phyloP scores from a whole-genome alignment of 1,140 invertebrate species.

The Heliothis subflexa region DNA sequence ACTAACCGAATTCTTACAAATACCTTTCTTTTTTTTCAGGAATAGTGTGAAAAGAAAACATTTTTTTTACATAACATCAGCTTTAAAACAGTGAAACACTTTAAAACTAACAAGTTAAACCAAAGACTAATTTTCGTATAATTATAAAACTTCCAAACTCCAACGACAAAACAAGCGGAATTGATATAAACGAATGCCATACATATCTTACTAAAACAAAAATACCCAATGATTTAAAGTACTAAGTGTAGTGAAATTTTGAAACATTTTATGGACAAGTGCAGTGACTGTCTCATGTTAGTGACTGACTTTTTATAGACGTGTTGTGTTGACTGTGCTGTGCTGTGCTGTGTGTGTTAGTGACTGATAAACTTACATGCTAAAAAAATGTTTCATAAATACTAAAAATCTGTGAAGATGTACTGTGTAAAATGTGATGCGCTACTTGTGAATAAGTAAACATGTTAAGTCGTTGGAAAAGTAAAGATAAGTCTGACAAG shows the following conservation, averaged over 20 bases:
- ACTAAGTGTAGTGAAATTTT: slow-evolving; percentile 24
- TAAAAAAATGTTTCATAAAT: not conserved
- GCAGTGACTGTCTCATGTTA: not conserved
- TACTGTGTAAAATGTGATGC: slow-evolving; percentile 45
- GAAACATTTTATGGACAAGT: slow-evolving; percentile 44
- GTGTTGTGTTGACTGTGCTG: not conserved
- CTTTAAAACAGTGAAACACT: slow-evolving; percentile 30
- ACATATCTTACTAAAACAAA: slow-evolving; percentile 54
- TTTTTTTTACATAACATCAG: not conserved
- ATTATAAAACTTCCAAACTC: not conserved
- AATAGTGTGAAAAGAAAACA: not conserved
- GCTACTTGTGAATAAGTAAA: slow-evolving; percentile 50
- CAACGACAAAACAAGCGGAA: slow-evolving; percentile 49
- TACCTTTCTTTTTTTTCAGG: not conserved
- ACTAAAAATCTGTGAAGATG: slow-evolving; percentile 49
- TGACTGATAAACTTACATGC: slow-evolving; percentile 4
- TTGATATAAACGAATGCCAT: slow-evolving; percentile 52
- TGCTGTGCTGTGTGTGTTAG: slow-evolving; percentile 43
- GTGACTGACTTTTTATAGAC: too few species aligned
- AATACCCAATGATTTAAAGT: not conserved
- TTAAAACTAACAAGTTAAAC: slow-evolving; percentile 1
- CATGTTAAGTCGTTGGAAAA: slow-evolving; percentile 84
- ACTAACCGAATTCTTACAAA: too few species aligned
- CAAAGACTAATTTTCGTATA: slow-evolving; percentile 6
- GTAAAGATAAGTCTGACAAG: slow-evolving; percentile 83